phyloP scores from a whole-genome alignment of 2,113 vertebrate genomes.

The Phalacrocorax pelagicus region DNA sequence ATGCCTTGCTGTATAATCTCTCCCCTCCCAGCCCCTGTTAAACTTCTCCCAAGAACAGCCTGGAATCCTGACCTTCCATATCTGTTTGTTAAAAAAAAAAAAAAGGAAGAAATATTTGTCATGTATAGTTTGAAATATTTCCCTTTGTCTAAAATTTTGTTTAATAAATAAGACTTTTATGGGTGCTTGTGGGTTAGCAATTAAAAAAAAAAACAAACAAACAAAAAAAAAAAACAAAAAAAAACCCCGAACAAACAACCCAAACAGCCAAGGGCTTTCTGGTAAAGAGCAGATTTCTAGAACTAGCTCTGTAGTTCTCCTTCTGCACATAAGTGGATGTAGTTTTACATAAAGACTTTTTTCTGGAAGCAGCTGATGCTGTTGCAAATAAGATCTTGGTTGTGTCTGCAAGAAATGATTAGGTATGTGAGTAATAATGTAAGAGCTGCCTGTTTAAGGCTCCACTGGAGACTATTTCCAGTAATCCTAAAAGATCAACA shows the following conservation, averaged over 20 bases:
- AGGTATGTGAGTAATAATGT: background rate
- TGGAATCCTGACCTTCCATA: background rate
- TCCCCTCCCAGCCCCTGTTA: fast-evolving
- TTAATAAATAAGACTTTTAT: background rate
- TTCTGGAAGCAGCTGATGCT: background rate
- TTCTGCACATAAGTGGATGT: background rate
- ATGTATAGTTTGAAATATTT: background rate
- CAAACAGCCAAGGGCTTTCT: background rate
- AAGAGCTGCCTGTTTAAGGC: background rate
- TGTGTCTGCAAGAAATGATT: background rate
- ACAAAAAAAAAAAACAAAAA: background rate
- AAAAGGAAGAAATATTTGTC: background rate
- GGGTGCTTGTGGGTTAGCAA: background rate
- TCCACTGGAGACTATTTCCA: background rate
- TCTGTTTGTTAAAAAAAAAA: background rate
- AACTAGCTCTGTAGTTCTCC: background rate
- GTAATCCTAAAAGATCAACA: background rate
- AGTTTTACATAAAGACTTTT: background rate
- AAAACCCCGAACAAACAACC: background rate
- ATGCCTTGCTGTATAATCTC: background rate
- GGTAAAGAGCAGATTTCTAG: background rate
- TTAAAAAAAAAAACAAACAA: background rate
- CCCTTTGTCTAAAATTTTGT: background rate
- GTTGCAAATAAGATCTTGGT: background rate
- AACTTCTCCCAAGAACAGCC: background rate